Evolutionary conservation across 2,888 invertebrate genomes (phyloP).

Genomic region (Sinodicranocentrus sp.): DNA sequence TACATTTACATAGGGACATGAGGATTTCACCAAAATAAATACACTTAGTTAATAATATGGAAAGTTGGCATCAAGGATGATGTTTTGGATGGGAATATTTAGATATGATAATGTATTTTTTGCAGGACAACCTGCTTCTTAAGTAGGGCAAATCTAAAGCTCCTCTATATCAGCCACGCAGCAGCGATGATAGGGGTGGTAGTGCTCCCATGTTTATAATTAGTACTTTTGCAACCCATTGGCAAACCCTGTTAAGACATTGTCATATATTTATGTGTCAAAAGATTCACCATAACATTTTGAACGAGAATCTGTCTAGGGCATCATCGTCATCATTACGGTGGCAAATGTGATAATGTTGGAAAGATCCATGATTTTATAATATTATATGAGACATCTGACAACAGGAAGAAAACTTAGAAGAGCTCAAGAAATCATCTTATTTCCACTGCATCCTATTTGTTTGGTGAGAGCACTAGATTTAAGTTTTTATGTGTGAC

Average conservation of each 20-base stretch:
- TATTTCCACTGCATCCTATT: background rate
- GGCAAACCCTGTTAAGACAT: slow-evolving; percentile 49
- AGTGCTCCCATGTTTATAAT: slow-evolving; percentile 54
- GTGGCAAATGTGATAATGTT: slow-evolving; percentile 35
- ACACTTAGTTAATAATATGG: slow-evolving; percentile 13
- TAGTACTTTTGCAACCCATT: slow-evolving; percentile 47
- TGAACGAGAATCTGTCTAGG: slow-evolving; percentile 56
- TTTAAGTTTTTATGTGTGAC: too few relatives aligned
- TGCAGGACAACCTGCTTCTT: slow-evolving; percentile 56
- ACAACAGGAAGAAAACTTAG: slow-evolving; percentile 26
- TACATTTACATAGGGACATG: background rate
- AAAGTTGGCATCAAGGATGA: slow-evolving; percentile 44
- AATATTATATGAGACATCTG: slow-evolving; percentile 41
- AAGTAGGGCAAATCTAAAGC: slow-evolving; percentile 54
- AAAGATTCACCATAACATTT: slow-evolving; percentile 51
- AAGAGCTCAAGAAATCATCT: too few relatives aligned
- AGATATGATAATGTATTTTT: slow-evolving; percentile 53
- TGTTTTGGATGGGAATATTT: slow-evolving; percentile 31
- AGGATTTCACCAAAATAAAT: background rate
- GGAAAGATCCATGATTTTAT: slow-evolving; percentile 32
- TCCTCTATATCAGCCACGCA: background rate
- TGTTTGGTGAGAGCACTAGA: too few relatives aligned
- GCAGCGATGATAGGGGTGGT: background rate
- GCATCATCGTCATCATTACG: slow-evolving; percentile 42
- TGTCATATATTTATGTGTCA: slow-evolving; percentile 60